These are phyloP conservation scores for Spinibarbus caldwelli DNA, from an alignment of 2,797 vertebrate genomes.

Conservation along the genomic window DNA sequence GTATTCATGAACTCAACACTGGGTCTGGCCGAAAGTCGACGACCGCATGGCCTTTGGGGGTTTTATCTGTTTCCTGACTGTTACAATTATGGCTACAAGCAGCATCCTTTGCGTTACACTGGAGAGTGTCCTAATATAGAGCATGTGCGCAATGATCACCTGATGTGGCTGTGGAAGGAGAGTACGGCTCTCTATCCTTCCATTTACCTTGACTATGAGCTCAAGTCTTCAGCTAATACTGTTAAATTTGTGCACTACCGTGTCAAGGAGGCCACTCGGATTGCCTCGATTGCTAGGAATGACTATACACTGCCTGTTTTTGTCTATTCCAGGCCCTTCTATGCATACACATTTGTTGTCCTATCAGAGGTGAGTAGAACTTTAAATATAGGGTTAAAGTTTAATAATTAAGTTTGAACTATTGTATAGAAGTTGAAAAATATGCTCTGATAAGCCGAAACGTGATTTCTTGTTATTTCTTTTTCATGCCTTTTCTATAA, in stretches of 20 bases:
- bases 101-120: conserved; percentile 80
- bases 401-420: not conserved
- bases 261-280: conserved; percentile 88
- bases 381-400: not conserved
- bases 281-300: conserved; percentile 82
- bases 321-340: conserved; percentile 91
- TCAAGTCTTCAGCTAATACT: conserved; percentile 85
- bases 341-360: conserved; percentile 84
- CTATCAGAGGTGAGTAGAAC: conserved; percentile 85
- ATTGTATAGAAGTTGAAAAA: not conserved
- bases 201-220: conserved; percentile 86
- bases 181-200: conserved; percentile 89
- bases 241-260: conserved; percentile 89
- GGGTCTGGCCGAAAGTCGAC: conserved; percentile 79
- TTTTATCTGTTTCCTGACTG: conserved; percentile 94
- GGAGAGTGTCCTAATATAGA: conserved; percentile 89
- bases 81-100: conserved; percentile 92
- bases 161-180: conserved; percentile 90
- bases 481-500: not conserved
- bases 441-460: not conserved
- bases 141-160: conserved; percentile 83
- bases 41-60: conserved; percentile 85
- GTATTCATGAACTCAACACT: conserved; percentile 87
- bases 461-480: not conserved
- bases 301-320: conserved; percentile 86